Conservation (phyloP, 1,140 invertebrate genomes). For the Ruditapes philippinarum region DNA sequence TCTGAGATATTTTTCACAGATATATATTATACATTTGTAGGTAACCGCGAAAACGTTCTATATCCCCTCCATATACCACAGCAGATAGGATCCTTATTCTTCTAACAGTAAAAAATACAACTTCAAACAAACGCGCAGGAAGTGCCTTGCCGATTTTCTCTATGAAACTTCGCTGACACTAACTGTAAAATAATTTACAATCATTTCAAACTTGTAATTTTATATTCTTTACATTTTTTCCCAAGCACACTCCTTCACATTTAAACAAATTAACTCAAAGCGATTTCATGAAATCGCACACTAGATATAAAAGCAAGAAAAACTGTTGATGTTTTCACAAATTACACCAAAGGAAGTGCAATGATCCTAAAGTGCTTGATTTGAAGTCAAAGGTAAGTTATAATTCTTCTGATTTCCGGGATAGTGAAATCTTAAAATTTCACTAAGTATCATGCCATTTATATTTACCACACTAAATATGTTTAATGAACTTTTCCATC, state of each 20-base stretch:
- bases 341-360: not conserved
- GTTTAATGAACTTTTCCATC: too few species aligned
- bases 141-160: constrained; percentile 18
- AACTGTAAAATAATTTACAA: constrained; percentile 40
- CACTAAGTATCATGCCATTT: too few species aligned
- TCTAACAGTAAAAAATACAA: not conserved
- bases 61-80: not conserved
- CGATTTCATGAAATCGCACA: not conserved
- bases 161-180: constrained; percentile 14
- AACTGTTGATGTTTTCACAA: not conserved
- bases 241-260: not conserved
- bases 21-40: not conserved
- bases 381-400: too few species aligned
- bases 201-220: constrained; percentile 36
- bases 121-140: constrained; percentile 10
- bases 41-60: not conserved
- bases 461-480: too few species aligned
- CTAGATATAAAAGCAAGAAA: not conserved
- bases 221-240: constrained; percentile 22
- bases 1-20: constrained; percentile 32
- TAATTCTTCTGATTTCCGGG: too few species aligned
- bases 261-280: constrained; percentile 18
- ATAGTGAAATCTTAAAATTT: too few species aligned
- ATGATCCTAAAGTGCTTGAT: not conserved
- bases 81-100: not conserved